Evolutionary conservation across 64 coral and sea anemone genomes (phyloP).

Genomic region (Porites lutea): DNA sequence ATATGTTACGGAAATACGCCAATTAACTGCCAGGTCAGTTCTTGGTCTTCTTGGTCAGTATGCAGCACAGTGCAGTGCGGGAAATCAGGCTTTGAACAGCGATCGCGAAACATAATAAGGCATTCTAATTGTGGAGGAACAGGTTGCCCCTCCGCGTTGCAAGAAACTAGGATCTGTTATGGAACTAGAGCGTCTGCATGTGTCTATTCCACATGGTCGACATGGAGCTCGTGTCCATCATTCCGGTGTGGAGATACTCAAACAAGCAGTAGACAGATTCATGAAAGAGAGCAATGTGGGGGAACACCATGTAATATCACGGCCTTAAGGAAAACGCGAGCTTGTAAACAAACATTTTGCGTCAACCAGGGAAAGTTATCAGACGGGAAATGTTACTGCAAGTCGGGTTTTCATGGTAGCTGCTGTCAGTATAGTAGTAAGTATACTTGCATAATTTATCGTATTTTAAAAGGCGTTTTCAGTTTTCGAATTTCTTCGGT

Average conservation of each 20-base stretch:
- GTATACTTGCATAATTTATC: not conserved
- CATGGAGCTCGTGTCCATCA: not conserved
- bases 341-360: not conserved
- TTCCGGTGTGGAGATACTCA: not conserved
- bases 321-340: slow-evolving; percentile 1
- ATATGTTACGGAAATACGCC: not conserved
- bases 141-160: not conserved
- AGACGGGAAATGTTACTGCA: not conserved
- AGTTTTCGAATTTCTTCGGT: no score
- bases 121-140: not conserved
- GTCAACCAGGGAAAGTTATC: not conserved
- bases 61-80: not conserved
- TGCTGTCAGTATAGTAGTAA: slow-evolving; percentile 7
- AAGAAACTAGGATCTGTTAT: not conserved
- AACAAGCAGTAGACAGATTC: not conserved
- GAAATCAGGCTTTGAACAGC: not conserved
- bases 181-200: not conserved
- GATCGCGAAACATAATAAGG: not conserved
- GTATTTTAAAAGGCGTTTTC: no score
- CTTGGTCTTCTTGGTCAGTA: not conserved
- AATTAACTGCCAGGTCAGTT: not conserved
- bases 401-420: slow-evolving; percentile 8
- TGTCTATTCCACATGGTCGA: not conserved
- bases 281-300: slow-evolving; percentile 12
- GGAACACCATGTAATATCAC: not conserved